Evolutionary conservation across 2,113 vertebrate species (phyloP), one percentile per base, ranked within the genome.

Genomic region (western clawed frog (Xenopus tropicalis)): DNA sequence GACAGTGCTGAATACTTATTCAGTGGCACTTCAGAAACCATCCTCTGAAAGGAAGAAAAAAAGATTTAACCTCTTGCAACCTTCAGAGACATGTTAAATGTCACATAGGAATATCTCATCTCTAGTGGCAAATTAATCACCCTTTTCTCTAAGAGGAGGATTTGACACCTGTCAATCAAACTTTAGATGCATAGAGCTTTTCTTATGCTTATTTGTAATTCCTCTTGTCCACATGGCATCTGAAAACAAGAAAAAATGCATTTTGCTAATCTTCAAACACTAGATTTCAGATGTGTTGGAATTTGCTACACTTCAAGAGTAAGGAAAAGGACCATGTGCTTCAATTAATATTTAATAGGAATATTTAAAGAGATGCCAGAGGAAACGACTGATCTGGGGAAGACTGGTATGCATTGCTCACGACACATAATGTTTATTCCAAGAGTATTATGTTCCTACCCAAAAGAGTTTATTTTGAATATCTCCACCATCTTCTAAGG

Each of bases 151-250:
- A 75, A 9, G 52, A 0, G 19, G 44, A 69, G 67, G 70, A 12
- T 56, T 64, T 83, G 84, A 82, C 84, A 90, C 80, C 83, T 88
- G 83, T 85, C 85, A 85, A 21, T 92, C 83, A 79, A 72, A 16
- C 58, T 77, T 64, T 71, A 63, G 68, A 70, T 69, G 56, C 58
- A 10, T 6, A 19, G 29, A 3, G 24, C 52, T 68, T 75, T 68
- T 67, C 22, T 42, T 56, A 54, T n/a, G 19, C n/a, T 54, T n/a
- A 54, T 44, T 44, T 67, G 58, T 46, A 58, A 61, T 74, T 74
- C 72, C 48, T 52, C 29, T 20, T 22, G 37, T 68, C 17, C 21
- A 46, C 52, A 23, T 37, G 42, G 16, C 11, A 48, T 56, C 54
- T 44, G 56, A 14, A 68, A 63, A 63, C 25, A 16, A 9, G 6